phyloP scores from a whole-genome alignment of 2,797 vertebrate species.

The Enteromius thamalakanensis region DNA sequence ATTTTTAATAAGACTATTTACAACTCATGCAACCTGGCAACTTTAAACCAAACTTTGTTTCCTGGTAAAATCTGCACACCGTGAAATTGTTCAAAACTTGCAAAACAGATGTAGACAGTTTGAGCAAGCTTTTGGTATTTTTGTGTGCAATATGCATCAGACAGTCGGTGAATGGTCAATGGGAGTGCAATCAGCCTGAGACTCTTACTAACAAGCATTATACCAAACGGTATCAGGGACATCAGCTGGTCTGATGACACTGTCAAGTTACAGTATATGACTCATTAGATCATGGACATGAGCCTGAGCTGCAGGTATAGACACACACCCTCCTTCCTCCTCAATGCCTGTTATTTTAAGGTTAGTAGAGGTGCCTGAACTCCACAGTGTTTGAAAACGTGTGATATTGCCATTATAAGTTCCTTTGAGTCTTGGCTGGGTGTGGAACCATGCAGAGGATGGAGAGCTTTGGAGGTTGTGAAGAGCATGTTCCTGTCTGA shows the following conservation, averaged over 20 bases:
- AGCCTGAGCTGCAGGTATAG: not conserved
- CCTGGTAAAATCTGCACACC: not conserved
- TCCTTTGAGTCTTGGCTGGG: not conserved
- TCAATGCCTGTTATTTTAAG: not conserved
- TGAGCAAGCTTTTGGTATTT: slow-evolving; percentile 4
- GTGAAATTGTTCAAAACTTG: not conserved
- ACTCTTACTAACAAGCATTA: not conserved
- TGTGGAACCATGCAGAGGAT: slow-evolving; percentile 2
- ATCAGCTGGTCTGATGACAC: not conserved
- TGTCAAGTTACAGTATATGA: not conserved
- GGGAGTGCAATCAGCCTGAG: not conserved
- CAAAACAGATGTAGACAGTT: not conserved
- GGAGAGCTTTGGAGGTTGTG: slow-evolving; percentile 15
- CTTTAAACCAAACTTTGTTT: slow-evolving; percentile 1
- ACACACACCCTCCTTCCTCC: not conserved
- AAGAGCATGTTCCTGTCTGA: slow-evolving; percentile 35
- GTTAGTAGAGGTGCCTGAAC: not conserved
- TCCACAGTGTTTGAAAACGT: not conserved
- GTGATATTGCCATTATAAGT: not conserved
- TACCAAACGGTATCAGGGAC: not conserved
- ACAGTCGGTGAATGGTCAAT: slow-evolving; percentile 6
- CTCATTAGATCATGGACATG: not conserved
- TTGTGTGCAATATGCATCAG: slow-evolving; percentile 9
- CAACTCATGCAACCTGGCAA: not conserved
- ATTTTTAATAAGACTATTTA: not conserved